These are phyloP conservation scores for Rhopalosiphum nymphaeae DNA, from an alignment of 2,888 invertebrate species.

Conservation along the genomic window DNA sequence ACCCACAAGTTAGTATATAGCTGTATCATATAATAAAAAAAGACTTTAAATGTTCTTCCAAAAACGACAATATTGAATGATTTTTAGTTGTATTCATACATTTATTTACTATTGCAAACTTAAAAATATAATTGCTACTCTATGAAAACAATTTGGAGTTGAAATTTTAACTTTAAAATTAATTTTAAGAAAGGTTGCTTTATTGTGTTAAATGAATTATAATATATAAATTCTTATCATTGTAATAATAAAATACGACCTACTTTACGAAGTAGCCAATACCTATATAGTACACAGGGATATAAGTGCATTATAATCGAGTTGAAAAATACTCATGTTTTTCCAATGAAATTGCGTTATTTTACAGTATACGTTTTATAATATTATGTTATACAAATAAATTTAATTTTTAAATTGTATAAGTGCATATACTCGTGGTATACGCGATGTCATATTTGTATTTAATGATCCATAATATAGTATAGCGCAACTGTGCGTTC, in stretches of 20 bases:
- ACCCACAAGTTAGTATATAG: too few species aligned
- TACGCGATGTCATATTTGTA: background rate
- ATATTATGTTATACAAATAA: background rate
- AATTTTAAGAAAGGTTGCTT: background rate
- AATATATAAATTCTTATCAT: background rate
- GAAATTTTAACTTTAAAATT: background rate
- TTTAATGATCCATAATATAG: background rate
- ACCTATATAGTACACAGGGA: background rate
- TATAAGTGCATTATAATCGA: background rate
- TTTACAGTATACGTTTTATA: background rate
- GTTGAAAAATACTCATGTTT: background rate
- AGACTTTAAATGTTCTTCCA: too few species aligned
- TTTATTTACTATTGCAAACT: too few species aligned
- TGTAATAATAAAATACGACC: background rate
- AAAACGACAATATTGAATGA: too few species aligned
- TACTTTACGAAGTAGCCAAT: background rate
- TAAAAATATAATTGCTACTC: background rate
- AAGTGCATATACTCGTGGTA: background rate
- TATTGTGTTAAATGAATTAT: background rate
- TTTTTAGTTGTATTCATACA: too few species aligned
- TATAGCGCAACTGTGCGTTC: background rate
- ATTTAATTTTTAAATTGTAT: background rate
- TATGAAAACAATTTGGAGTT: background rate
- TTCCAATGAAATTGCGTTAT: background rate
- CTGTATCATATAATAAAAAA: too few species aligned